Percentiles rank a stretch among this genome's conserved stretches.
phyloP scores from a whole-genome alignment of 2,888 invertebrate species.

The Bombylius major region DNA sequence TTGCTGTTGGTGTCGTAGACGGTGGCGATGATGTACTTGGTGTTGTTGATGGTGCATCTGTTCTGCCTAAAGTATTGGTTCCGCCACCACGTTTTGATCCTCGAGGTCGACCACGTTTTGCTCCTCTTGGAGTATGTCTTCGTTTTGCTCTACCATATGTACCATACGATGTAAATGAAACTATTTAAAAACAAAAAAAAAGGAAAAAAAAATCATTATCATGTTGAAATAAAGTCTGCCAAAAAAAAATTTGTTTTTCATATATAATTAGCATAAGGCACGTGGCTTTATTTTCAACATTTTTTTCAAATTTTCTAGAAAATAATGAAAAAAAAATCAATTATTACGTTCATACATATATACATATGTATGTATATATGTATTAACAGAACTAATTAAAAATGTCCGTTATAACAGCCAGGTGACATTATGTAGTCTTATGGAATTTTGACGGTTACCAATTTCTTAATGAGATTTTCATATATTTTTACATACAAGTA shows the following conservation, averaged over 20 bases:
- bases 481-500: too few species aligned
- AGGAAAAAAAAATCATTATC: conserved; percentile 1
- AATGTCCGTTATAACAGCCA: neutral
- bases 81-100: conserved; percentile 52
- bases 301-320: neutral
- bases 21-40: conserved; percentile 13
- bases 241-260: neutral
- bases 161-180: conserved; percentile 27
- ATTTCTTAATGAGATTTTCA: too few species aligned
- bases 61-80: conserved; percentile 30
- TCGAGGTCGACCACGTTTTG: conserved; percentile 60
- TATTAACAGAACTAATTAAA: neutral
- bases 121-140: conserved; percentile 41
- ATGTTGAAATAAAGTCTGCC: neutral
- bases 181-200: conserved; percentile 8
- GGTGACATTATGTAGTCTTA: too few species aligned
- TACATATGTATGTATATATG: too few species aligned
- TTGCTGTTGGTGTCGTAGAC: conserved; percentile 17
- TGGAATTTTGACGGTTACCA: too few species aligned
- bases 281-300: neutral
- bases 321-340: too few species aligned
- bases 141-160: conserved; percentile 28
- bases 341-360: too few species aligned
- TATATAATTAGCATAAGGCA: neutral
- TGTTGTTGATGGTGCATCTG: conserved; percentile 14